Evolutionary conservation across 2,797 vertebrate species (phyloP).

Genomic region (Takifugu ocellatus): DNA sequence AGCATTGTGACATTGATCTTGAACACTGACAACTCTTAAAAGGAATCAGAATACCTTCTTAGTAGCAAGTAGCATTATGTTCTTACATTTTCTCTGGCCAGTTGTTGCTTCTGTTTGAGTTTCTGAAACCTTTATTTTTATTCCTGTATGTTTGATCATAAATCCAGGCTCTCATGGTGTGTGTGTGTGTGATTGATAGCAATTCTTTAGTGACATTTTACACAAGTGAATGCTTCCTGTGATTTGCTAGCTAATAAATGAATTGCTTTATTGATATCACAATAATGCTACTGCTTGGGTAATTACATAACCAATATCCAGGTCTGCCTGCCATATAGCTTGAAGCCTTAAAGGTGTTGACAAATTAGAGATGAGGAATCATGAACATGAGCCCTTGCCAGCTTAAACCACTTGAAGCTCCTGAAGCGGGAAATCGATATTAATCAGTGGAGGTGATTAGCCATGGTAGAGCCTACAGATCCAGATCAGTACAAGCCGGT

Average conservation of each 20-base stretch:
- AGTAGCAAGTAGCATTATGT: neutral
- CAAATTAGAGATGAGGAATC: slow-evolving; percentile 3
- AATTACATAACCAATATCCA: neutral
- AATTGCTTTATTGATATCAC: neutral
- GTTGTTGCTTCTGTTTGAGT: too few relatives aligned
- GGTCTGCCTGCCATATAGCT: neutral
- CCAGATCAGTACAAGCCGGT: slow-evolving; percentile 11
- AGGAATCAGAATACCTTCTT: neutral
- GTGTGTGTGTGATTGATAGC: neutral
- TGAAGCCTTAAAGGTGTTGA: neutral
- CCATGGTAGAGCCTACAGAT: slow-evolving; percentile 18
- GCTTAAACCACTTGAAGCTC: slow-evolving; percentile 2
- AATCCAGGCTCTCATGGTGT: too few relatives aligned
- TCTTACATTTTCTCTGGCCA: neutral
- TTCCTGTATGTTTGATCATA: too few relatives aligned
- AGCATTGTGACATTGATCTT: slow-evolving; percentile 6
- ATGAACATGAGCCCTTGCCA: slow-evolving; percentile 2
- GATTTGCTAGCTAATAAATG: neutral
- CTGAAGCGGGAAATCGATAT: slow-evolving; percentile 27
- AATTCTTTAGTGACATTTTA: neutral
- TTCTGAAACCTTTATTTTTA: too few relatives aligned
- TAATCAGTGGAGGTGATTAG: slow-evolving; percentile 27
- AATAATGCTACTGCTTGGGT: neutral
- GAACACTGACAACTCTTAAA: neutral
- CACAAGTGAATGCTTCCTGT: neutral